Base-by-base conservation (phyloP, 2,888 invertebrate genomes). In the Petrolisthes cinctipes region DNA sequence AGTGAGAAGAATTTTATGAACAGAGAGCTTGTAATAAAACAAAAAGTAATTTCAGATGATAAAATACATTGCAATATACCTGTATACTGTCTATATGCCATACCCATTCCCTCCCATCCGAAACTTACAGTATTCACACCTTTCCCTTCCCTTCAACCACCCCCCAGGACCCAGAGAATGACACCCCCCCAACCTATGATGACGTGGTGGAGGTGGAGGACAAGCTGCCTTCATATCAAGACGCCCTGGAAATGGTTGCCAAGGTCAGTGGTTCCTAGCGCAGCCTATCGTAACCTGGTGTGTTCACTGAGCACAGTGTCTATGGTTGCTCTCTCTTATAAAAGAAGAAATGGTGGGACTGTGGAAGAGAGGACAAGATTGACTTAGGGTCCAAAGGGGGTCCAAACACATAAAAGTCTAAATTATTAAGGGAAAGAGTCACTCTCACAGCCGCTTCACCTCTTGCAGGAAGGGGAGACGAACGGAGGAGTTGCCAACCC, bases 111-210 rank as follows among this genome's bases (percentile, higher is more conserved):
- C 66, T 17, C 3, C 11, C 11, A 2, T 66, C 66, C 66, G 3
- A 14, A 11, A 17, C 17, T 66, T 66, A 11, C 37, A 37, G 37
- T 37, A 37, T 37, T 37, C 37, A 37, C 37, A 37, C 37, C 37
- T 37, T 37, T 37, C 37, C 37, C 6, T 23, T 51, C 7, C 37
- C 17, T 9, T 23, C 54, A 23, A 53, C 9, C 9, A 2, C 20
- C 4, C 57, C 51, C 5, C 86, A 86, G 85, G 51, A 82, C 9
- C 83, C 80, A 0, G 51, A 78, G 5, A 82, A 82, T 5, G 89
- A 89, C 75, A 57, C 81, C 4, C 89, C 89, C 7, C 89, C 89
- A 3, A 57, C 83, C 5, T 89, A 89, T 51, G 89, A 89, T 14
- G 89, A 89, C 61, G 85, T 89, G 6, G 71, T 86, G 11, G 73